Conservation (phyloP, 2,113 vertebrate genomes). For the Campylomormyrus numenius region DNA sequence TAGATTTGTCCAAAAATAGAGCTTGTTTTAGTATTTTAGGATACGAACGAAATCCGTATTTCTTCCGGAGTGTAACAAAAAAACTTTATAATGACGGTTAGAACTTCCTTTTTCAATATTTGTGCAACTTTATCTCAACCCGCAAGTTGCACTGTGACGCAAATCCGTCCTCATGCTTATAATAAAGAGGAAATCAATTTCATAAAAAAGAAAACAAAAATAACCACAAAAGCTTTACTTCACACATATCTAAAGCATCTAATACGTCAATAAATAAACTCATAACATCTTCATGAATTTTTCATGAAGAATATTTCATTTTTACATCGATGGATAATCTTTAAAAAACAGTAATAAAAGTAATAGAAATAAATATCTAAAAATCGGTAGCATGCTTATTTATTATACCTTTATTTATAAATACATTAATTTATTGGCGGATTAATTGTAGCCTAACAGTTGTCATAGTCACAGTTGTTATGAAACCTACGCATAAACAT, state of each 20-base stretch:
- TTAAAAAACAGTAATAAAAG: neutral
- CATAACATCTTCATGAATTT: slow-evolving; percentile 21
- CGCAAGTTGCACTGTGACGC: slow-evolving; percentile 95
- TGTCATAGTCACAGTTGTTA: neutral
- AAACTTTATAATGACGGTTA: slow-evolving; percentile 87
- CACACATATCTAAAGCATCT: slow-evolving; percentile 62
- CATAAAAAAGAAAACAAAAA: slow-evolving; percentile 85
- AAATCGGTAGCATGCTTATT: slow-evolving; percentile 12
- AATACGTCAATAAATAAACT: slow-evolving; percentile 43
- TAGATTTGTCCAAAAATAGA: slow-evolving; percentile 89
- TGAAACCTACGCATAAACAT: neutral
- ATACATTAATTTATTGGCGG: neutral
- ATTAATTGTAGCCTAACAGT: neutral
- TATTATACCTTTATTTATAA: neutral
- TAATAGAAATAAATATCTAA: neutral
- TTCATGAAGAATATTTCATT: neutral
- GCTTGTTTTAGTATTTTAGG: slow-evolving; percentile 92
- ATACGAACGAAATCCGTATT: slow-evolving; percentile 96
- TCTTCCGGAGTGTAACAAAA: slow-evolving; percentile 81
- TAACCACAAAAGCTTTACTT: slow-evolving; percentile 78
- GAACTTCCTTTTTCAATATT: slow-evolving; percentile 98
- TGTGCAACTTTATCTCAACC: slow-evolving; percentile 97
- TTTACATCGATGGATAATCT: neutral
- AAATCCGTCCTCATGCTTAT: slow-evolving; percentile 92
- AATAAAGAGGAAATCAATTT: slow-evolving; percentile 91